Evolutionary conservation across 2,797 vertebrate genomes (phyloP), one percentile per base, ranked within the genome.

Genomic region (Tachyglossus aculeatus): DNA sequence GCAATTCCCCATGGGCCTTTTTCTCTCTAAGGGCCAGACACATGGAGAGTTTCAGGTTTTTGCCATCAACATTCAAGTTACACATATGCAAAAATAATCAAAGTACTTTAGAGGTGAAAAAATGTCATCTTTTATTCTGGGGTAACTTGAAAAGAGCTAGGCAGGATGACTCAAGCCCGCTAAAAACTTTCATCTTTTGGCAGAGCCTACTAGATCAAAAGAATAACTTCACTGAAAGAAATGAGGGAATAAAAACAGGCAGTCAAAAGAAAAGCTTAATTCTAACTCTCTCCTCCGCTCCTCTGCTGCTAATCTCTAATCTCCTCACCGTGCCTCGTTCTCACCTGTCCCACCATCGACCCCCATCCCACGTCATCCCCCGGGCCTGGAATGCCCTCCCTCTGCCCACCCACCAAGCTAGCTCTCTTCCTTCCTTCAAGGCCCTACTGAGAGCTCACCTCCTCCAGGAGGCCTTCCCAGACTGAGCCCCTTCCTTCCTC

Each of bases 81-180:
- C 37, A 47, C 74, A 57, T 66, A 73, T 67, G 66, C 63, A 76
- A 61, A 74, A 82, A 71, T 64, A 82, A 82, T 78, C 55, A 74
- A 72, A 72, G 37, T n/a, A n/a, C n/a, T n/a, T n/a, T n/a, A 47
- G 24, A 19, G 47, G 33, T n/a, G n/a, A 70, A 22, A 68, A 27
- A 24, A 25, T 66, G 82, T 80, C n/a, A 36, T 38, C 55, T 73
- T 78, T 86, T 15, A 71, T 82, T 59, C 43, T 21, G 21, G 10
- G 29, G 41, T 74, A 63, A 51, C 40, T 76, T 45, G 40, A 71
- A 80, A 78, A 71, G 37, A 71, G 55, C 29, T 50, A 5, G 29
- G 48, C 39, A 44, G 24, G n/a, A 39, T 74, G 68, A 56, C 44
- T 78, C 27, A 21, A 0, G 2, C 6, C 59, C 52, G 16, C 24